A percentile compares a stretch with the other conserved stretches of the same genome.
Conservation (phyloP, 2,797 vertebrate species). For the Nyctibius grandis region DNA sequence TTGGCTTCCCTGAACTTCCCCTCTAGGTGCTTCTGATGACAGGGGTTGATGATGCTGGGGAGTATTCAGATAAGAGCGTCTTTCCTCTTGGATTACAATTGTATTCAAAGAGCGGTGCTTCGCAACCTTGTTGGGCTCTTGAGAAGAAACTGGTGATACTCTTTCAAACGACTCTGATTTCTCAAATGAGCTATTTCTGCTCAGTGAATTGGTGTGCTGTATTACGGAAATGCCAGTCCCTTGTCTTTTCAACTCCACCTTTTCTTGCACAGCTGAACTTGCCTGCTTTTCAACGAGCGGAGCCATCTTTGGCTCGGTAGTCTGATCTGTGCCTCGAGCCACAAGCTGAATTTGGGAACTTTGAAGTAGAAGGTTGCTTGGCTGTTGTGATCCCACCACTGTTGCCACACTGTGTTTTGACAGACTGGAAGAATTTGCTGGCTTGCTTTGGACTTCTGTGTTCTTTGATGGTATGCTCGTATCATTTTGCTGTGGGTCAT, state of each 20-base stretch:
- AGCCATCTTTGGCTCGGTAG: constrained; percentile 77
- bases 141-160: constrained; percentile 77
- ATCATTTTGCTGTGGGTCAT: constrained; percentile 90
- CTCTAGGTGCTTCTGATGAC: constrained; percentile 66
- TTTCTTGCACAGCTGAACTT: constrained; percentile 73
- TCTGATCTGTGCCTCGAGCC: constrained; percentile 74
- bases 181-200: constrained; percentile 90
- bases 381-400: constrained; percentile 74
- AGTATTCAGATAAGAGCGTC: constrained; percentile 43
- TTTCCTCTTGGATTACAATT: constrained; percentile 68
- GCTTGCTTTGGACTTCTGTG: constrained; percentile 74
- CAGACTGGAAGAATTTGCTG: constrained; percentile 54
- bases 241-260: constrained; percentile 87
- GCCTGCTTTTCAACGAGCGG: constrained; percentile 80
- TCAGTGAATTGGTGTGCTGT: constrained; percentile 96
- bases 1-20: constrained; percentile 70
- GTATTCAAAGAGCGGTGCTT: constrained; percentile 73
- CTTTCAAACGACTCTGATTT: constrained; percentile 86
- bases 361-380: constrained; percentile 76
- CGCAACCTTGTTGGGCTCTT: constrained; percentile 71
- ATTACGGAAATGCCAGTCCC: constrained; percentile 96
- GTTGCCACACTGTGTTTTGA: constrained; percentile 67
- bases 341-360: constrained; percentile 83
- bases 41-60: constrained; percentile 66
- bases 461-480: constrained; percentile 77